Percentiles rank a stretch among this genome's conserved stretches.
These are phyloP conservation scores for Cryptocephalus moraei DNA, from an alignment of 2,888 invertebrate genomes.

Conservation along the genomic window DNA sequence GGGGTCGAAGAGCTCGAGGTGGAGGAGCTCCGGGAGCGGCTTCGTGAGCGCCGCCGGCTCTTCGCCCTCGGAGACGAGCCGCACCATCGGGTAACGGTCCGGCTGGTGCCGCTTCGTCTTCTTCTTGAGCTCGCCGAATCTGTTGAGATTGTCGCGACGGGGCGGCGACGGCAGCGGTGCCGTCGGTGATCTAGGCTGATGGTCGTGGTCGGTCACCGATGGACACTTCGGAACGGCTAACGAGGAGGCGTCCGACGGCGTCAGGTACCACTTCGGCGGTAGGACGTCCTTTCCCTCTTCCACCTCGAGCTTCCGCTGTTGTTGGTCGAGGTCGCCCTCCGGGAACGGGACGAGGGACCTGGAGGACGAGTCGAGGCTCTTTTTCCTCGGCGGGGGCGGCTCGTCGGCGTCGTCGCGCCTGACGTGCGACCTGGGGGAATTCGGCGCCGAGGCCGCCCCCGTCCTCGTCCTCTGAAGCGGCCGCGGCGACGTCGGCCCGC, in stretches of 20 bases:
- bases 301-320: no score
- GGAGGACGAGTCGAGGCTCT: conserved; percentile 25
- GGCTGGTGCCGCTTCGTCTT: conserved; percentile 54
- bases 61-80: conserved; percentile 48
- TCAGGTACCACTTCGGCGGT: neutral
- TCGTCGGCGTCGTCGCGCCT: conserved; percentile 17
- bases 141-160: conserved; percentile 53
- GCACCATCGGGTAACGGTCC: conserved; percentile 51
- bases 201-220: neutral
- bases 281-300: no score
- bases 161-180: conserved; percentile 21
- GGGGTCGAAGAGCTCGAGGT: conserved; percentile 79
- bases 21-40: conserved; percentile 63
- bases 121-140: conserved; percentile 59
- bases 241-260: neutral
- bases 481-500: conserved; percentile 50
- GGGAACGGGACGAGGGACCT: conserved; percentile 4
- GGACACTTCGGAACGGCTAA: neutral
- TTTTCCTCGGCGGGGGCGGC: conserved; percentile 34
- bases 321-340: no score
- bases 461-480: conserved; percentile 46
- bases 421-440: conserved; percentile 26
- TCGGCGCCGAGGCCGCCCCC: conserved; percentile 47
- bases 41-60: conserved; percentile 48
- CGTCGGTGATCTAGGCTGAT: conserved; percentile 4